These are phyloP conservation scores for Limnothrissa miodon DNA, from an alignment of 2,113 vertebrate species.

Conservation along the genomic window DNA sequence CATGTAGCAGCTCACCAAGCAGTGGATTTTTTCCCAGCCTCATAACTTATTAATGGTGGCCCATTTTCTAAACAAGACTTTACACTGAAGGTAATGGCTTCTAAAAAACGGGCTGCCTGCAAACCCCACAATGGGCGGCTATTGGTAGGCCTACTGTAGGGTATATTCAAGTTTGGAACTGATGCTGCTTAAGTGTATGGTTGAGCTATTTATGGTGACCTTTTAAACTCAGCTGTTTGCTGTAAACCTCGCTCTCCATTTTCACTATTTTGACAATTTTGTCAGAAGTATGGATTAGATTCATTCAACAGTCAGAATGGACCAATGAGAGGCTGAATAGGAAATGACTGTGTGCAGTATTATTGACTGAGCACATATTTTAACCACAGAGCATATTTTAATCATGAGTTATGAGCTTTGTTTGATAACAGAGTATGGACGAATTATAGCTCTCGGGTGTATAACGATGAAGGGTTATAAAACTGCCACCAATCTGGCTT, in stretches of 20 bases:
- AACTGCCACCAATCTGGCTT: not conserved
- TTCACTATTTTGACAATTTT: not conserved
- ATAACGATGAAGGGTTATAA: too few relatives aligned
- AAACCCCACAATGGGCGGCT: not conserved
- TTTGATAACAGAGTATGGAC: not conserved
- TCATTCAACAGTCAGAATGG: not conserved
- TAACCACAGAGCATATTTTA: not conserved
- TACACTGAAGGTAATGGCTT: not conserved
- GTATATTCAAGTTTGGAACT: not conserved
- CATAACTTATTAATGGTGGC: not conserved
- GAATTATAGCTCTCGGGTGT: too few relatives aligned
- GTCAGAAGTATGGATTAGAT: not conserved
- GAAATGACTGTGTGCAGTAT: not conserved
- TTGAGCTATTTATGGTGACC: not conserved
- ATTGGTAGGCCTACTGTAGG: too few relatives aligned
- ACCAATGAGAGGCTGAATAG: not conserved
- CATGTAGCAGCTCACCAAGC: not conserved
- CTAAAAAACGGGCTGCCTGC: not conserved
- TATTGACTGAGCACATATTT: not conserved
- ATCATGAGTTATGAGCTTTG: not conserved
- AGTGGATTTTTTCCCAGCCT: not conserved
- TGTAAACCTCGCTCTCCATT: not conserved
- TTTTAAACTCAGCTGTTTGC: not conserved
- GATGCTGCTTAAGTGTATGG: not conserved
- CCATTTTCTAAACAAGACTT: not conserved